phyloP scores from a whole-genome alignment of 2,113 vertebrate species.

The Pseudorhombus dupliciocellatus region DNA sequence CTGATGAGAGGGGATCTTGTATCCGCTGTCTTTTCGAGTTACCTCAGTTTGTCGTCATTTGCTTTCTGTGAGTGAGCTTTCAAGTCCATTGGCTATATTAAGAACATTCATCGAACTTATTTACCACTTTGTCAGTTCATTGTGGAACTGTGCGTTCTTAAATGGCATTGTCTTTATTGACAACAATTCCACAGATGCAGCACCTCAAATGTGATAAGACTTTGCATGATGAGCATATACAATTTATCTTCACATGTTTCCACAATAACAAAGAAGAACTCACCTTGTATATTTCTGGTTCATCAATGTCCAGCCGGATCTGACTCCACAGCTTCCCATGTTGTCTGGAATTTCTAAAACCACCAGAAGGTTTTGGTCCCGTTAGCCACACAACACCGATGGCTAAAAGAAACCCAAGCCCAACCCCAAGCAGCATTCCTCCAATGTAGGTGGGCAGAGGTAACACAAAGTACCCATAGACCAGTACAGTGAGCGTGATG shows the following conservation, averaged over 20 bases:
- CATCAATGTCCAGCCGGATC: constrained; percentile 86
- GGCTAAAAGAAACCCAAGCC: constrained; percentile 92
- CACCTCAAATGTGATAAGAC: not conserved
- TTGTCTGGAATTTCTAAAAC: constrained; percentile 54
- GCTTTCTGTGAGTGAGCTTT: constrained; percentile 2
- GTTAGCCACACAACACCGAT: constrained; percentile 91
- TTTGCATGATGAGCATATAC: too few relatives aligned
- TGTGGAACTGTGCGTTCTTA: not conserved
- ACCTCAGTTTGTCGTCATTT: constrained; percentile 12
- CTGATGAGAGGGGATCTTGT: not conserved
- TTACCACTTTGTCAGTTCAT: not conserved
- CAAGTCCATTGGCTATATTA: constrained; percentile 7
- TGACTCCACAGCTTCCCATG: constrained; percentile 65
- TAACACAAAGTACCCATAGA: constrained; percentile 91
- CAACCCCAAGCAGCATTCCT: constrained; percentile 88
- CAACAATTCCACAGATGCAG: not conserved
- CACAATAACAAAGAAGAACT: constrained; percentile 33
- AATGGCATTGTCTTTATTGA: not conserved
- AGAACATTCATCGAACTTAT: not conserved
- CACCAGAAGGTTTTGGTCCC: constrained; percentile 81
- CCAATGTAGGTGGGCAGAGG: constrained; percentile 89
- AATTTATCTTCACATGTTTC: too few relatives aligned
- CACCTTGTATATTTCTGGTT: constrained; percentile 93
- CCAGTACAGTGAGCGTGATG: constrained; percentile 83
- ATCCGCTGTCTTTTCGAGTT: constrained; percentile 3